Base-by-base conservation (phyloP, 2,113 vertebrate genomes). In the Colinus virginianus region DNA sequence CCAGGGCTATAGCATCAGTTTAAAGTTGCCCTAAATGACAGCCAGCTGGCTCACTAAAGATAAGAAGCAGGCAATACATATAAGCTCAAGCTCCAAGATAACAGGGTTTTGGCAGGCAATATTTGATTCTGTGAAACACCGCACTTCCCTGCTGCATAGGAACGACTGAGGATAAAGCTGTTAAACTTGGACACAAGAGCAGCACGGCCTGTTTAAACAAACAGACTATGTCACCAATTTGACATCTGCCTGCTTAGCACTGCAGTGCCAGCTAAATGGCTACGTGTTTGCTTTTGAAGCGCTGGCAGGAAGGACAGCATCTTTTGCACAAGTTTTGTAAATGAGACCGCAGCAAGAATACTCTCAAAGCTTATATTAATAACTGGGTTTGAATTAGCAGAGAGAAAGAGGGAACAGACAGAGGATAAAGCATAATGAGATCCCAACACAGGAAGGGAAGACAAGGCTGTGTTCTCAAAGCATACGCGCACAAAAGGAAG, bases 191-290 rank as follows among this genome's bases (percentile, higher is more conserved):
- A 38, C 26, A 14, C 7, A 18, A 36, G 34, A 67, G 67, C 2
- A 68, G 75, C 61, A 75, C 0, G 3, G 34, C 32, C 25, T 38
- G 32, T 21, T 43, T 28, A 25, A 64, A 58, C 28, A 25, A 59
- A 12, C 38, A 26, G 56, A 13, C 6, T 1, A 12, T 26, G 45
- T 23, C 59, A 48, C 45, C 9, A 1, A 8, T 0, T 9, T 12
- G 45, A 28, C 51, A 32, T 8, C 70, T 55, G 42, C 46, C 51
- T 6, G 22, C 71, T 43, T 11, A 17, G 40, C 40, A 8, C 0
- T 2, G 64, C 38, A 53, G 75, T 34, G 28, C 11, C 61, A 18
- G 49, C 59, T 32, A n/a, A 36, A 68, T 30, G 59, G 38, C 45
- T 68, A 7, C 9, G 2, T 2, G 18, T 55, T 11, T 38, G 34